Evolutionary conservation across 2,888 invertebrate species (phyloP).

Genomic region (Carcina quercana): DNA sequence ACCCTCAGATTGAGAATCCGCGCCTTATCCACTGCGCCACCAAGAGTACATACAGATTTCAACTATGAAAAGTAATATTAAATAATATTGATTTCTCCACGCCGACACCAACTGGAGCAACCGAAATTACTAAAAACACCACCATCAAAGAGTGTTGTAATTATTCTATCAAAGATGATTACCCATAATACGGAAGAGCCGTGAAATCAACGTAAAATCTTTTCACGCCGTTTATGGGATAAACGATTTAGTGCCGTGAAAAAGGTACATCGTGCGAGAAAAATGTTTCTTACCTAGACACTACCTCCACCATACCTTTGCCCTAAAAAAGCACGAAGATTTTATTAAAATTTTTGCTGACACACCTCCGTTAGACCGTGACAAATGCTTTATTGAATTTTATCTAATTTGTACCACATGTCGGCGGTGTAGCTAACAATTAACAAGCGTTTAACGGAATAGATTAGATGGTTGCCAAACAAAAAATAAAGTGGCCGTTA

Average conservation of each 20-base stretch:
- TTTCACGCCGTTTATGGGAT: slow-evolving; percentile 11
- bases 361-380: slow-evolving; percentile 15
- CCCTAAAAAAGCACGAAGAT: slow-evolving; percentile 5
- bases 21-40: no score
- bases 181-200: slow-evolving; percentile 24
- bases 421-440: slow-evolving; percentile 11
- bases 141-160: slow-evolving; percentile 23
- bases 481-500: neutral
- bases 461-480: neutral
- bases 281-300: slow-evolving; percentile 3
- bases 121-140: slow-evolving; percentile 6
- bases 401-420: slow-evolving; percentile 20
- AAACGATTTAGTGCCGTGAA: slow-evolving; percentile 26
- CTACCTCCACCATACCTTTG: slow-evolving; percentile 3
- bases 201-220: slow-evolving; percentile 38
- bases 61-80: no score
- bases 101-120: slow-evolving; percentile 4
- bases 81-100: no score
- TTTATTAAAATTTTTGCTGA: slow-evolving; percentile 20
- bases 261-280: slow-evolving; percentile 27
- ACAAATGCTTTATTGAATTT: slow-evolving; percentile 10
- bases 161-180: slow-evolving; percentile 23
- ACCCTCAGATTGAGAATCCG: no score
- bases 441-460: slow-evolving; percentile 15
- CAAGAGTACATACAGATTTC: no score